phyloP scores from a whole-genome alignment of 2,113 vertebrate genomes.

The Datnioides undecimradiatus region DNA sequence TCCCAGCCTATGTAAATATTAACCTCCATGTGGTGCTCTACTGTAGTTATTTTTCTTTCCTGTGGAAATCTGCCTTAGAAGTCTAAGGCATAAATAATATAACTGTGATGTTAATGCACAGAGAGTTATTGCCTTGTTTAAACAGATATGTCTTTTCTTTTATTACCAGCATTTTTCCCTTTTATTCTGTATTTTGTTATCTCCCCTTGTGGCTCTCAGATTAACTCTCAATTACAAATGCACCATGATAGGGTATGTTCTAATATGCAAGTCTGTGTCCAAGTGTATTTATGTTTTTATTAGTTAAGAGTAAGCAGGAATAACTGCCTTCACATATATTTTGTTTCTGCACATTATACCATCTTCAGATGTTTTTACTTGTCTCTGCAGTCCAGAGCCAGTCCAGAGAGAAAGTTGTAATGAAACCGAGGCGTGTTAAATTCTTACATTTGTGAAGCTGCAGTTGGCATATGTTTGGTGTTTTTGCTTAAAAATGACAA shows the following conservation, averaged over 20 bases:
- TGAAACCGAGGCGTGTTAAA: too few species aligned
- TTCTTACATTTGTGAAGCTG: not conserved
- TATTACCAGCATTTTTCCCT: not conserved
- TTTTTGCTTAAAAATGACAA: too few species aligned
- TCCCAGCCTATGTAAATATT: conserved; percentile 70
- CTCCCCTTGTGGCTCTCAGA: not conserved
- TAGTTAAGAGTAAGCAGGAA: too few species aligned
- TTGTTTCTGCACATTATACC: too few species aligned
- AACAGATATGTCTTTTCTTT: not conserved
- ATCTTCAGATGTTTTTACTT: too few species aligned
- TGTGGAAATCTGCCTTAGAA: conserved; percentile 31
- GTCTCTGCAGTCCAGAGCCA: too few species aligned
- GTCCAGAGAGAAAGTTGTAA: too few species aligned
- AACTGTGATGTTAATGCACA: not conserved
- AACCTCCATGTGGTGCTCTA: conserved; percentile 39
- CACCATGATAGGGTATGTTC: not conserved
- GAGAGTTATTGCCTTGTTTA: conserved; percentile 4
- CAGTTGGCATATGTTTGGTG: not conserved
- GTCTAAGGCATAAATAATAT: not conserved
- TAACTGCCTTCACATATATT: too few species aligned
- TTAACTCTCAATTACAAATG: not conserved
- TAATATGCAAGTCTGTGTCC: not conserved
- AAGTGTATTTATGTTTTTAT: too few species aligned
- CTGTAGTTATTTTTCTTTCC: conserved; percentile 22
- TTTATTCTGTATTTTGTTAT: not conserved